Evolutionary conservation across 2,113 vertebrate species (phyloP).

Genomic region (Oncorhynchus kisutch): DNA sequence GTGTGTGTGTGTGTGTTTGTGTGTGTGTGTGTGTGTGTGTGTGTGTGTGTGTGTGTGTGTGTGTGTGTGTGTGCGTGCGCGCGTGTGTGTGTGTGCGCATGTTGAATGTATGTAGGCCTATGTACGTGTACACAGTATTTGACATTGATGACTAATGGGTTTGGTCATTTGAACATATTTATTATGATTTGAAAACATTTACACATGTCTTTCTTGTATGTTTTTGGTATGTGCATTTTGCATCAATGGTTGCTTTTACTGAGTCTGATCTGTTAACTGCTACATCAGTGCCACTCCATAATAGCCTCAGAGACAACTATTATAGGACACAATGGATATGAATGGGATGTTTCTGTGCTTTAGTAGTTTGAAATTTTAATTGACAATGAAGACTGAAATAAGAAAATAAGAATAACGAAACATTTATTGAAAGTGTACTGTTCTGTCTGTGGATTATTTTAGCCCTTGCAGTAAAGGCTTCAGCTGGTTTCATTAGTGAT

Average conservation of each 20-base stretch:
- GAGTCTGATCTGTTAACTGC: neutral
- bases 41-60: neutral
- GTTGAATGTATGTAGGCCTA: neutral
- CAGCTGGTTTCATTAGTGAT: slow-evolving; percentile 1
- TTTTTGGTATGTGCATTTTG: neutral
- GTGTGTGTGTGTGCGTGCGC: neutral
- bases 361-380: neutral
- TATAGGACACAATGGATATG: neutral
- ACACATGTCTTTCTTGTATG: neutral
- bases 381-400: neutral
- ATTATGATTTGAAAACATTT: too few relatives aligned
- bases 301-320: neutral
- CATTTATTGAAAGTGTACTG: neutral
- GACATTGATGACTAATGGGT: neutral
- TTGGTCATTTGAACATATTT: neutral
- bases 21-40: neutral
- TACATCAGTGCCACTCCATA: neutral
- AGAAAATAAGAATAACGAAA: neutral
- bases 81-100: neutral
- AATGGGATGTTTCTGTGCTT: neutral
- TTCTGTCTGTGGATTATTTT: neutral
- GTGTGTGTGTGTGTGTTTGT: neutral
- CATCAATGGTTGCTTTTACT: neutral
- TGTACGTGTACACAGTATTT: neutral
- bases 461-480: neutral